phyloP scores from a whole-genome alignment of 1,140 invertebrate species.

The Aethina tumida region DNA sequence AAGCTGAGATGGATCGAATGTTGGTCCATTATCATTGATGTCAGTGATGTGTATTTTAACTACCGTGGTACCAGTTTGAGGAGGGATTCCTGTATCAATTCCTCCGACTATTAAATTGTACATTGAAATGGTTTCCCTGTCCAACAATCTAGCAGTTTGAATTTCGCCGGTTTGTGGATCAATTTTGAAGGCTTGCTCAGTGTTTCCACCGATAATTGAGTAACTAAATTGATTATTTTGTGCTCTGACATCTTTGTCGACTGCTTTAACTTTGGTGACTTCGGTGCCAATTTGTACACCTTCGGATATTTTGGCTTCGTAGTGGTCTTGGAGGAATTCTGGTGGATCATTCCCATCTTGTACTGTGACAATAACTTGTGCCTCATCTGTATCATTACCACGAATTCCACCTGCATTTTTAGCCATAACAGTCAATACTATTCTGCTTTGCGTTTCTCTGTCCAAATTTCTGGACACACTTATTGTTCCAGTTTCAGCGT shows the following conservation, averaged over 20 bases:
- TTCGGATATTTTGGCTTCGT: constrained; percentile 71
- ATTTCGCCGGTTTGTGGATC: constrained; percentile 77
- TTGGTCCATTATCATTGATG: constrained; percentile 88
- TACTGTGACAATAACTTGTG: constrained; percentile 84
- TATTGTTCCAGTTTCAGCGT: constrained; percentile 74
- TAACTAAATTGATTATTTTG: constrained; percentile 90
- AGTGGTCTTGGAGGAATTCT: constrained; percentile 69
- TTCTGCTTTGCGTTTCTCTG: constrained; percentile 82
- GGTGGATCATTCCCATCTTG: constrained; percentile 95
- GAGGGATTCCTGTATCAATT: constrained; percentile 77
- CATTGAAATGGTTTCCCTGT: constrained; percentile 66
- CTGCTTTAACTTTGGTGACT: constrained; percentile 70
- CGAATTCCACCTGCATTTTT: constrained; percentile 88
- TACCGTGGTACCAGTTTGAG: constrained; percentile 77
- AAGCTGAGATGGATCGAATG: constrained; percentile 61
- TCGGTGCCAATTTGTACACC: constrained; percentile 58
- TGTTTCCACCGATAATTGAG: constrained; percentile 78
- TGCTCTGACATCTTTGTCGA: constrained; percentile 83
- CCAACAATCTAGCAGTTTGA: constrained; percentile 62
- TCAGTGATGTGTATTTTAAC: constrained; percentile 71
- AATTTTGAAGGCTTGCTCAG: constrained; percentile 76
- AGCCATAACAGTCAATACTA: constrained; percentile 83
- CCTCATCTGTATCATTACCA: constrained; percentile 92
- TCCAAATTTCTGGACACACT: constrained; percentile 74
- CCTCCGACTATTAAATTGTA: constrained; percentile 82